Base-by-base conservation (phyloP, 2,113 vertebrate genomes). In the Heterotilapia buettikoferi region DNA sequence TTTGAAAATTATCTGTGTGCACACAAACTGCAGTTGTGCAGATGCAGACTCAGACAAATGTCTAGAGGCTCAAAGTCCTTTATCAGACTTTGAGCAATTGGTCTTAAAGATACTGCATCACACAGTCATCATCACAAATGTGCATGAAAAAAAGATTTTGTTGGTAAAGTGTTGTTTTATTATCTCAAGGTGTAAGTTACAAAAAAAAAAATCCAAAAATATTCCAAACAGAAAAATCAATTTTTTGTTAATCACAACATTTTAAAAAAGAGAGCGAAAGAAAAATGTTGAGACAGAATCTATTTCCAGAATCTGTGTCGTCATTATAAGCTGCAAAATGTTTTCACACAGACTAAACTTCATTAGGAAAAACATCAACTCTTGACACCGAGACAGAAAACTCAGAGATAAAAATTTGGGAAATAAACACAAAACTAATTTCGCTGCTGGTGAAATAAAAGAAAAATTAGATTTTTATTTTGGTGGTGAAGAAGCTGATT, bases 261-360 rank as follows among this genome's bases (percentile, higher is more conserved):
- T 78, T 13, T 68, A 45, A 87, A 66, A 83, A 83, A 33, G 76
- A 68, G 18, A 50, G n/a, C 5, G 2, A 19, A 47, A 29, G 14
- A 54, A 82, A 82, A 82, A 45, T 24, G 26, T 83, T 40, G 54
- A 76, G 78, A 63, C 47, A 81, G 31, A n/a, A 79, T 54, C n/a
- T 88, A 11, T 68, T 76, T 71, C 24, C 61, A 40, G 50, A 76
- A 78, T 52, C 36, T 19, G 73, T 78, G 89, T 84, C 76, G 50
- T 83, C 83, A 73, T 84, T 90, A 90, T 14, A 78, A 33, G 68
- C 83, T 86, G 79, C 80, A 84, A 73, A 80, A 50, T 80, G 24
- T 88, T 86, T 84, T 71, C 45, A 78, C 68, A 18, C n/a, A 61
- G 40, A 73, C 80, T 38, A 78, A 87, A 83, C 80, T 61, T 83